Evolutionary conservation across 2,888 invertebrate species (phyloP).

Genomic region (Hirudinaria manillensis): DNA sequence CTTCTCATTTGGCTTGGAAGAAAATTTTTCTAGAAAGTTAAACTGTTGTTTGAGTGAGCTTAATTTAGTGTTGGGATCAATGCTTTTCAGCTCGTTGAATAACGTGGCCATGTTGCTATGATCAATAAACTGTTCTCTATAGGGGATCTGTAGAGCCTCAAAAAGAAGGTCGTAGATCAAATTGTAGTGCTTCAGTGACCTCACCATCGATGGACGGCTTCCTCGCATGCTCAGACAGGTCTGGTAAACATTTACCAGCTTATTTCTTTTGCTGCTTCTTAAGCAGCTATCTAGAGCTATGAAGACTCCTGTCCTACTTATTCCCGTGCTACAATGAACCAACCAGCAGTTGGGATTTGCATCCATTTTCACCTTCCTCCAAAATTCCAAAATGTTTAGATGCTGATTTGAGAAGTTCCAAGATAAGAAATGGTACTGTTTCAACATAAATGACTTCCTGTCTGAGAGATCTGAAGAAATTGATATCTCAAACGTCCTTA

Average conservation of each 20-base stretch:
- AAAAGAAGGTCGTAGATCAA: constrained; percentile 52
- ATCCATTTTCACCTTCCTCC: constrained; percentile 38
- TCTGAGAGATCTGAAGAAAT: background rate
- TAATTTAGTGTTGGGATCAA: constrained; percentile 43
- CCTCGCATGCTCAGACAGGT: constrained; percentile 45
- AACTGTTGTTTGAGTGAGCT: constrained; percentile 48
- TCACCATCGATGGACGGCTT: constrained; percentile 49
- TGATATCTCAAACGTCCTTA: constrained; percentile 43
- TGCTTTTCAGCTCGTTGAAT: constrained; percentile 41
- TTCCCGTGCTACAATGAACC: constrained; percentile 53
- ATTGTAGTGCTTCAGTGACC: constrained; percentile 50
- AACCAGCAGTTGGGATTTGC: constrained; percentile 38
- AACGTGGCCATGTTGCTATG: constrained; percentile 41
- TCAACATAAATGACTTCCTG: constrained; percentile 29
- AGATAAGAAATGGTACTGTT: constrained; percentile 48
- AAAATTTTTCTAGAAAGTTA: constrained; percentile 45
- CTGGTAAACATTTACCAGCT: constrained; percentile 48
- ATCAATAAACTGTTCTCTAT: constrained; percentile 44
- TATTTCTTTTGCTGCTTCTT: constrained; percentile 48
- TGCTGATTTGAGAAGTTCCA: constrained; percentile 51
- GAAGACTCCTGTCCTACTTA: constrained; percentile 50
- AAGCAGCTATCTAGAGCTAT: constrained; percentile 51
- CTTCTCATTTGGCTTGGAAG: constrained; percentile 39
- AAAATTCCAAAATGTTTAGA: constrained; percentile 50
- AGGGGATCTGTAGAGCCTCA: constrained; percentile 48